These are phyloP conservation scores for Cyprinodon variegatus DNA, from an alignment of 2,113 vertebrate genomes.

Conservation along the genomic window DNA sequence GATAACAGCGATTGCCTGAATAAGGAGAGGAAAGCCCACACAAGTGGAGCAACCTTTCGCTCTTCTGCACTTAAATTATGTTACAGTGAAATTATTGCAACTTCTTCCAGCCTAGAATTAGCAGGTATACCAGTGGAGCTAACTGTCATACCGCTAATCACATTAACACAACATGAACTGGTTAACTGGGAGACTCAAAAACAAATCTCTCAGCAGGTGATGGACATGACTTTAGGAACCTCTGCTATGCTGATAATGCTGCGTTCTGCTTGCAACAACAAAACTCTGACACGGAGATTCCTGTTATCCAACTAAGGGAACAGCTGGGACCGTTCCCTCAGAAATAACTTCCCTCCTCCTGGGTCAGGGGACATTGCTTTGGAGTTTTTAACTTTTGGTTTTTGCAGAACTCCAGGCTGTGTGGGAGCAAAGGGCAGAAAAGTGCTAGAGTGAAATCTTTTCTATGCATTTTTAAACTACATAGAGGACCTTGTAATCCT, in stretches of 20 bases:
- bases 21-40: not conserved
- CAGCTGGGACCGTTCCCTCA: not conserved
- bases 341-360: not conserved
- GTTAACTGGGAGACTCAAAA: constrained; percentile 1
- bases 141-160: constrained; percentile 9
- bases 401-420: not conserved
- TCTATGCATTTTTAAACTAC: not conserved
- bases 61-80: not conserved
- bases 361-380: not conserved
- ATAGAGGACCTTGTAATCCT: not conserved
- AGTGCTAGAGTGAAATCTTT: not conserved
- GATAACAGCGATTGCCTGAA: constrained; percentile 19
- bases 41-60: not conserved
- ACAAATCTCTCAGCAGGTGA: too few relatives aligned
- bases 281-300: constrained; percentile 2
- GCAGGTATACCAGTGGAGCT: not conserved
- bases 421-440: too few relatives aligned
- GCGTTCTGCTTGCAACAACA: not conserved
- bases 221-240: constrained; percentile 6
- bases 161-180: constrained; percentile 10
- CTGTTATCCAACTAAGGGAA: not conserved
- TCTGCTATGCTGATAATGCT: constrained; percentile 19
- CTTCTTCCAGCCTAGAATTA: not conserved
- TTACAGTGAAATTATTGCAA: not conserved
- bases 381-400: not conserved